phyloP scores from a whole-genome alignment of 2,888 invertebrate species.

The Drosophila nr. medialis region DNA sequence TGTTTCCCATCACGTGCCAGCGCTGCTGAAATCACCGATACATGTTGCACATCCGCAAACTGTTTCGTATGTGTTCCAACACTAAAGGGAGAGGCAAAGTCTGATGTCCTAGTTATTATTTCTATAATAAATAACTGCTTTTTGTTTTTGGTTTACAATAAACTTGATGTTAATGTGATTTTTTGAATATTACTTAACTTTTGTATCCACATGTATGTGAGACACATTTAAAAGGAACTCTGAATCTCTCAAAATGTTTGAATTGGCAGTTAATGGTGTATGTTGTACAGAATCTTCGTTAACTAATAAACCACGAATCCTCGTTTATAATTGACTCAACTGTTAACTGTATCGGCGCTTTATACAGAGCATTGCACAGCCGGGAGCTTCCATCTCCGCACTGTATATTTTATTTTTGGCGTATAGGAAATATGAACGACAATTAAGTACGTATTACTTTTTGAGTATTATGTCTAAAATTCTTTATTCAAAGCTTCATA shows the following conservation, averaged over 20 bases:
- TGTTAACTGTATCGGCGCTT: background rate
- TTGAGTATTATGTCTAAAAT: background rate
- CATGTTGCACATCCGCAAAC: slow-evolving; percentile 69
- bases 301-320: background rate
- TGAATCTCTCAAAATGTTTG: background rate
- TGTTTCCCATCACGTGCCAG: slow-evolving; percentile 68
- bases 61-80: slow-evolving; percentile 76
- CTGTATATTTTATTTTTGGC: no score
- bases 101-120: slow-evolving; percentile 20
- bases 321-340: background rate
- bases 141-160: slow-evolving; percentile 19
- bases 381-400: background rate
- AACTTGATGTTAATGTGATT: slow-evolving; percentile 1
- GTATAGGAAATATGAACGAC: background rate
- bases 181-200: background rate
- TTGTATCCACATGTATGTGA: background rate
- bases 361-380: background rate
- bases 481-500: background rate
- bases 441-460: background rate
- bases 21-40: slow-evolving; percentile 63
- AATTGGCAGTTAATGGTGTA: background rate
- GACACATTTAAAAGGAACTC: background rate
- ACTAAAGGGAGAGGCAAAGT: slow-evolving; percentile 28
- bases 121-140: slow-evolving; percentile 7
- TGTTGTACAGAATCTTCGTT: background rate